A percentile compares a stretch with the other conserved stretches of the same genome.
Conservation (phyloP, 2,797 vertebrate genomes). For the Gallirallus australis region DNA sequence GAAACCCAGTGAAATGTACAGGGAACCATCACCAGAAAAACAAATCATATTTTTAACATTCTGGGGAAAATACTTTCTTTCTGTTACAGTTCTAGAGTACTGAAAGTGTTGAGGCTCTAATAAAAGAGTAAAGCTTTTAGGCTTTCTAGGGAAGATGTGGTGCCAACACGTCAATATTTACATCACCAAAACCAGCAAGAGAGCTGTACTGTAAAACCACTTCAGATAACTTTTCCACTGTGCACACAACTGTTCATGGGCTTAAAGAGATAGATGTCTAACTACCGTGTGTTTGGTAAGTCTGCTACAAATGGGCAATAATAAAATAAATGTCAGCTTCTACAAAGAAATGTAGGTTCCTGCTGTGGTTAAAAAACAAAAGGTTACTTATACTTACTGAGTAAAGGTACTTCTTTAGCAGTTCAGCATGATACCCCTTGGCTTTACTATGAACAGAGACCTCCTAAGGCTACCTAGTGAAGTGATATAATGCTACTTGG, state of each 20-base stretch:
- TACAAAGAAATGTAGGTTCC: not conserved
- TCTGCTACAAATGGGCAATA: not conserved
- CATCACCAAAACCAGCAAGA: not conserved
- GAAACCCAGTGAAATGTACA: not conserved
- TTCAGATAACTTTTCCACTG: not conserved
- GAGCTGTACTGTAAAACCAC: not conserved
- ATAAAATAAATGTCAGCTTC: not conserved
- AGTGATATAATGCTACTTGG: not conserved
- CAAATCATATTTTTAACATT: not conserved
- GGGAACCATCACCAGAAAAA: not conserved
- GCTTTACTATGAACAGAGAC: not conserved
- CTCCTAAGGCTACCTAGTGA: not conserved
- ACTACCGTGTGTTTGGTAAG: not conserved
- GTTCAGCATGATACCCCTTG: not conserved
- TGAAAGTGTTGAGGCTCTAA: not conserved
- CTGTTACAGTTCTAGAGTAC: not conserved
- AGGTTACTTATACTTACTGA: not conserved
- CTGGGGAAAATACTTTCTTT: not conserved
- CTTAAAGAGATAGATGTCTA: not conserved
- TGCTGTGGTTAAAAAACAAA: not conserved
- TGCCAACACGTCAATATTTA: not conserved
- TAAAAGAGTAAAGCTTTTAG: not conserved
- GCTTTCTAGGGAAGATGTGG: not conserved
- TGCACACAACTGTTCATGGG: not conserved
- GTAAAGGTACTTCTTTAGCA: not conserved